Percentiles rank a stretch among this genome's conserved stretches.
Evolutionary conservation across 2,888 invertebrate genomes (phyloP).

Genomic region (Tetranychus piercei): DNA sequence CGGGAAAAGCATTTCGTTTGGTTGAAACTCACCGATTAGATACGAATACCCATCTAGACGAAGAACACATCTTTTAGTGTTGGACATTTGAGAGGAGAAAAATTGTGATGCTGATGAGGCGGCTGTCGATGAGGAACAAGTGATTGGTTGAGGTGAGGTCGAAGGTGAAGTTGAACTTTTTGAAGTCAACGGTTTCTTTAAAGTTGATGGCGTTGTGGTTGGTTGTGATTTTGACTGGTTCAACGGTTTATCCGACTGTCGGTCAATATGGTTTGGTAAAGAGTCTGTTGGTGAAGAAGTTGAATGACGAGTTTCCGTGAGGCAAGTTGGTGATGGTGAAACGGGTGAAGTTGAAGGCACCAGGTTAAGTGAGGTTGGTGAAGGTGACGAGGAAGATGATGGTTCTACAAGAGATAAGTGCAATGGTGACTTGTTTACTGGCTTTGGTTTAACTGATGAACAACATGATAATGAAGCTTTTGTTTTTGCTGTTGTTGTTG

Average conservation of each 20-base stretch:
- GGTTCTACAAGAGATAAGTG: not conserved
- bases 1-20: too few relatives aligned
- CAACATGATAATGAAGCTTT: not conserved
- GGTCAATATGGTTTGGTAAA: too few relatives aligned
- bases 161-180: not conserved
- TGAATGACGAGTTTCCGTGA: too few relatives aligned
- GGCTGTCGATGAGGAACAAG: not conserved
- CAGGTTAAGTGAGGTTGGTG: not conserved
- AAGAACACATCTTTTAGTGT: constrained; percentile 13
- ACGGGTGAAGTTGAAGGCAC: not conserved
- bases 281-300: too few relatives aligned
- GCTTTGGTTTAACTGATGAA: not conserved
- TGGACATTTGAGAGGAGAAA: not conserved
- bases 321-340: not conserved
- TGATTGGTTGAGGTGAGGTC: not conserved
- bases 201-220: too few relatives aligned
- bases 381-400: not conserved
- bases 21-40: constrained; percentile 11
- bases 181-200: too few relatives aligned
- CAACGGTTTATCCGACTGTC: too few relatives aligned
- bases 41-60: constrained; percentile 13
- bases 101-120: not conserved
- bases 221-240: too few relatives aligned
- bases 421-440: not conserved
- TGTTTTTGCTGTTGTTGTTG: not conserved